A percentile compares a stretch with the other conserved stretches of the same genome.
Conservation (phyloP, 1,140 invertebrate genomes). For the Steinernema khuongi region DNA sequence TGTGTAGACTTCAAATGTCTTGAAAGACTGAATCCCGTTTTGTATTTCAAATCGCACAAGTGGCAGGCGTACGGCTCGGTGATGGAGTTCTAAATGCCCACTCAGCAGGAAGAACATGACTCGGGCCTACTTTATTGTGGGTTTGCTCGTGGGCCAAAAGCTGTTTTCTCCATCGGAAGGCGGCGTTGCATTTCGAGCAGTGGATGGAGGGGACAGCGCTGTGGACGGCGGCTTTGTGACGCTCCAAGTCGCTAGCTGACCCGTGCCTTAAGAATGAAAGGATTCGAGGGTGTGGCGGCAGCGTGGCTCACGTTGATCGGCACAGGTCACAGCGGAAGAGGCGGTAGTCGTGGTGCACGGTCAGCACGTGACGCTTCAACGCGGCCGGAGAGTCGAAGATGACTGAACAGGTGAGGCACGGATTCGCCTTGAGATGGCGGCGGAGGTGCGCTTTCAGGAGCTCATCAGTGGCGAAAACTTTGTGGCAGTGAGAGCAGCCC, state of each 20-base stretch:
- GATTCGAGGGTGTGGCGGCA: background rate
- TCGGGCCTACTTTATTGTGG: background rate
- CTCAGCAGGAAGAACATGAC: background rate
- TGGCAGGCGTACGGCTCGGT: background rate
- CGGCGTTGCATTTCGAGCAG: background rate
- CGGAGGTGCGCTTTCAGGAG: background rate
- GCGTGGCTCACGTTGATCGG: background rate
- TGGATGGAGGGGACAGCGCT: background rate
- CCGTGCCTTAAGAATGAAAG: background rate
- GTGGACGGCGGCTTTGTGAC: background rate
- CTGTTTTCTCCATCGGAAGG: constrained; percentile 1
- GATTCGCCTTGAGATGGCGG: constrained; percentile 6
- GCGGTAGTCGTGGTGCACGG: background rate
- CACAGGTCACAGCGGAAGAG: background rate
- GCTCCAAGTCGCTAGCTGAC: background rate
- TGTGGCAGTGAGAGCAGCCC: background rate
- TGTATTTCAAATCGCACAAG: background rate
- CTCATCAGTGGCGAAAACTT: background rate
- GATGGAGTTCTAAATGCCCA: background rate
- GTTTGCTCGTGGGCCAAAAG: background rate
- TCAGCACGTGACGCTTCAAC: background rate
- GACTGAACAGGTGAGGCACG: background rate
- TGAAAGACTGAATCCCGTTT: background rate
- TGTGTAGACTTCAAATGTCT: background rate
- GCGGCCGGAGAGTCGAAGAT: constrained; percentile 6